A percentile compares a stretch with the other conserved stretches of the same genome.
phyloP scores from a whole-genome alignment of 1,140 invertebrate species.

The Drosophila oshimai region DNA sequence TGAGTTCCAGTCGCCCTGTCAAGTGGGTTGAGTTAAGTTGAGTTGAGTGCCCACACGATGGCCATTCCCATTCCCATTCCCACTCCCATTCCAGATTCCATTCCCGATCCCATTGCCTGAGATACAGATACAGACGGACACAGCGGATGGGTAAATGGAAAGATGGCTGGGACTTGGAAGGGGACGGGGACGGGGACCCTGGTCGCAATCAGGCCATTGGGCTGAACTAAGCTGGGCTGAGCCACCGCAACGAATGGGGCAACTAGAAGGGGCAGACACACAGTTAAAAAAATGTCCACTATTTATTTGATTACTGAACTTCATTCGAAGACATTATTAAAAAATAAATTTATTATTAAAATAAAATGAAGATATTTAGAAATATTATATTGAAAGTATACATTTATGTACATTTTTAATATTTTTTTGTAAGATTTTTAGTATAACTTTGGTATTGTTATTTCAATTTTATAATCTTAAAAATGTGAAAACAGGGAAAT shows the following conservation, averaged over 20 bases:
- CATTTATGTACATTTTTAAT: no score
- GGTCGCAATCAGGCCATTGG: conserved; percentile 34
- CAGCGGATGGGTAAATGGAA: not conserved
- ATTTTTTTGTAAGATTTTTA: no score
- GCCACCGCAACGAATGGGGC: conserved; percentile 44
- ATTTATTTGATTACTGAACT: no score
- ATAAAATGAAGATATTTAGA: no score
- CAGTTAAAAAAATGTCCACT: no score
- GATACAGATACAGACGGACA: conserved; percentile 17
- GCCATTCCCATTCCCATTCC: conserved; percentile 14
- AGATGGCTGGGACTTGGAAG: not conserved
- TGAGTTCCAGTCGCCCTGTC: conserved; percentile 38
- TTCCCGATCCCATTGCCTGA: not conserved
- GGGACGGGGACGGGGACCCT: not conserved
- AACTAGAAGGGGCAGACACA: conserved; percentile 3
- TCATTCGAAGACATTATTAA: no score
- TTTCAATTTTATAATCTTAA: no score
- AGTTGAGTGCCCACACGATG: conserved; percentile 42
- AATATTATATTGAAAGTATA: no score
- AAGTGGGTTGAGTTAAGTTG: conserved; percentile 33
- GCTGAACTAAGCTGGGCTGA: conserved; percentile 6
- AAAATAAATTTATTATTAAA: no score
- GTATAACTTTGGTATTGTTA: no score
- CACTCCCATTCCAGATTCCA: no score
- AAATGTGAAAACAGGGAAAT: no score